Evolutionary conservation across 2,113 vertebrate species (phyloP).

Genomic region (Alectura lathami): DNA sequence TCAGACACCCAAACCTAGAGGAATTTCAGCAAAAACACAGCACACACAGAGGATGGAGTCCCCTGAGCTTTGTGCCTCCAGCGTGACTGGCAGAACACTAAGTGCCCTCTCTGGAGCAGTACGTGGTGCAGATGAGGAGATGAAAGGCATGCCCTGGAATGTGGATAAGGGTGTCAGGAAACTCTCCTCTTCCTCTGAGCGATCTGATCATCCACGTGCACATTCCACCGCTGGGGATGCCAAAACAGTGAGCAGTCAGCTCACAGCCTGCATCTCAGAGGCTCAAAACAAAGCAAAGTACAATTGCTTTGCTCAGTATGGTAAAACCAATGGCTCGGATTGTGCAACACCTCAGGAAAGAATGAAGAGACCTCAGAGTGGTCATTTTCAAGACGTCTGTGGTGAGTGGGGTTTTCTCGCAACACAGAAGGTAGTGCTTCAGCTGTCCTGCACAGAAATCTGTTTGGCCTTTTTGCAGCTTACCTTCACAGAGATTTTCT

Average conservation of each 20-base stretch:
- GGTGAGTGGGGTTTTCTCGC: background rate
- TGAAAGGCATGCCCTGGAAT: constrained; percentile 43
- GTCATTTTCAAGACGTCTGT: background rate
- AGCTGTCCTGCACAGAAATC: background rate
- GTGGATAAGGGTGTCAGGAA: constrained; percentile 30
- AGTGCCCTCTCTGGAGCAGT: background rate
- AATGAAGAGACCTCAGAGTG: background rate
- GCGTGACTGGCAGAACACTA: background rate
- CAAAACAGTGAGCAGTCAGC: constrained; percentile 51
- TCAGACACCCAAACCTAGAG: accelerated
- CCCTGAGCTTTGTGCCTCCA: background rate
- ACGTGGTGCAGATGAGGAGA: background rate
- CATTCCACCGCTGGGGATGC: constrained; percentile 15
- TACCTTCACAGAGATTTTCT: background rate
- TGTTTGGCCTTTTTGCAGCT: background rate
- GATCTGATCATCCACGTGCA: background rate
- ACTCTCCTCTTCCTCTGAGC: constrained; percentile 44
- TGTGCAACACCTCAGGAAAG: background rate
- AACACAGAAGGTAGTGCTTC: background rate
- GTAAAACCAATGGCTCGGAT: background rate
- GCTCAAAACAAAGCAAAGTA: background rate
- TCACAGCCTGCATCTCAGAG: background rate
- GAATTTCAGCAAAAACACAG: background rate
- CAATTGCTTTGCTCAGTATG: constrained; percentile 28
- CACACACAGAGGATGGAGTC: background rate